Percentiles rank a stretch among this genome's conserved stretches.
These are phyloP conservation scores for Xiphophorus maculatus DNA, from an alignment of 2,113 vertebrate species.

Conservation along the genomic window DNA sequence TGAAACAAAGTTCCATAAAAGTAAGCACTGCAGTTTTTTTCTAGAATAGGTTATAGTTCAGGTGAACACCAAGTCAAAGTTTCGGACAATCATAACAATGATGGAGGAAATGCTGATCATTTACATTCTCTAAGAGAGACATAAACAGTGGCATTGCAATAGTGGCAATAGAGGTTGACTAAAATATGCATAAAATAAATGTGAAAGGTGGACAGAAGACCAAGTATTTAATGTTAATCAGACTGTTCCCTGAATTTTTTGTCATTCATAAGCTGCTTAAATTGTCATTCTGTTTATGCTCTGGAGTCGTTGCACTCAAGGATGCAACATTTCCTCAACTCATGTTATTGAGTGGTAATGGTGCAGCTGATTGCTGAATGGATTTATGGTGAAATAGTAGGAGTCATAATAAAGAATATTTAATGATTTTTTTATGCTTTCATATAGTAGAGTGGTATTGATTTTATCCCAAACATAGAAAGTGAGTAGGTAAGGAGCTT, in stretches of 20 bases:
- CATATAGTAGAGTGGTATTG: not conserved
- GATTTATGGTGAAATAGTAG: not conserved
- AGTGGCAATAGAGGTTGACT: not conserved
- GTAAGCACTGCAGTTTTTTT: not conserved
- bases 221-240: not conserved
- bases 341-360: not conserved
- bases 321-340: not conserved
- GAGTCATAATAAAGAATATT: not conserved
- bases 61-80: no score
- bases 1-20: constrained; percentile 1
- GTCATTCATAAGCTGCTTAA: not conserved
- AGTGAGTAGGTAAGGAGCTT: not conserved
- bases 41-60: no score
- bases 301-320: not conserved
- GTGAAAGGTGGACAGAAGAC: not conserved
- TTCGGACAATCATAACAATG: not conserved
- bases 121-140: not conserved
- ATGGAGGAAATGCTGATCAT: not conserved
- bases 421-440: not conserved
- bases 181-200: no score
- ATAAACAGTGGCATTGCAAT: not conserved
- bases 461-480: not conserved
- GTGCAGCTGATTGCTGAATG: not conserved
- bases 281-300: not conserved
- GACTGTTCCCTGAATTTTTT: not conserved